Evolutionary conservation across 2,888 invertebrate species (phyloP).

Genomic region (Dasysyrphus tricinctus): DNA sequence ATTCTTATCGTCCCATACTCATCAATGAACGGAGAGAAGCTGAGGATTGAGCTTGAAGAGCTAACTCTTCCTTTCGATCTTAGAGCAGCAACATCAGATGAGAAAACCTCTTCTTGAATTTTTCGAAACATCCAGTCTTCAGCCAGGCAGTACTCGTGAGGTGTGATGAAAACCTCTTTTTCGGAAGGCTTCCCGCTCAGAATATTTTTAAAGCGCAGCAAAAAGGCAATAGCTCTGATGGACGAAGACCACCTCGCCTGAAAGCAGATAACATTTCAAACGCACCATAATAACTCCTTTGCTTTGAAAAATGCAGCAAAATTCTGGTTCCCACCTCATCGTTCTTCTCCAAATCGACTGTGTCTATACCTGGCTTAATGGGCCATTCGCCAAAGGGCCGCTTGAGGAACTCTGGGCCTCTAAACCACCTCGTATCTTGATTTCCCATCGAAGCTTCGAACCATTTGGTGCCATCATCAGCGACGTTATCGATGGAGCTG

Average conservation of each 20-base stretch:
- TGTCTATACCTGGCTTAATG: too few species aligned
- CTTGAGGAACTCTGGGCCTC: background rate
- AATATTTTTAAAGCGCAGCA: background rate
- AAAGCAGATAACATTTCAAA: background rate
- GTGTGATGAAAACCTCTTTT: too few species aligned
- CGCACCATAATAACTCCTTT: conserved; percentile 1
- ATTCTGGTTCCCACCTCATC: too few species aligned
- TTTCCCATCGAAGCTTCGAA: too few species aligned
- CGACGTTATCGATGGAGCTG: too few species aligned
- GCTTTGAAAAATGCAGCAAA: too few species aligned
- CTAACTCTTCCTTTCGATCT: background rate
- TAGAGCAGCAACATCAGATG: background rate
- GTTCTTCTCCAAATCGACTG: too few species aligned
- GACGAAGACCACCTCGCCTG: conserved; percentile 19
- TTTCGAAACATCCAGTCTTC: background rate
- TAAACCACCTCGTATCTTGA: conserved; percentile 10
- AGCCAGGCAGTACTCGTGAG: too few species aligned
- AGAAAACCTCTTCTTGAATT: background rate
- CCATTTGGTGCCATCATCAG: conserved; percentile 14
- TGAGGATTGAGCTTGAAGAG: background rate
- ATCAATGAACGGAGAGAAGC: conserved; percentile 19
- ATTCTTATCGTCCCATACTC: conserved; percentile 7
- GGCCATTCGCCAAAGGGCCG: too few species aligned
- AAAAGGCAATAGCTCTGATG: background rate
- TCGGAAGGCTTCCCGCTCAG: background rate